Evolutionary conservation across 2,888 invertebrate species (phyloP), one percentile per base, ranked within the genome.

Genomic region (Chorisops tibialis): DNA sequence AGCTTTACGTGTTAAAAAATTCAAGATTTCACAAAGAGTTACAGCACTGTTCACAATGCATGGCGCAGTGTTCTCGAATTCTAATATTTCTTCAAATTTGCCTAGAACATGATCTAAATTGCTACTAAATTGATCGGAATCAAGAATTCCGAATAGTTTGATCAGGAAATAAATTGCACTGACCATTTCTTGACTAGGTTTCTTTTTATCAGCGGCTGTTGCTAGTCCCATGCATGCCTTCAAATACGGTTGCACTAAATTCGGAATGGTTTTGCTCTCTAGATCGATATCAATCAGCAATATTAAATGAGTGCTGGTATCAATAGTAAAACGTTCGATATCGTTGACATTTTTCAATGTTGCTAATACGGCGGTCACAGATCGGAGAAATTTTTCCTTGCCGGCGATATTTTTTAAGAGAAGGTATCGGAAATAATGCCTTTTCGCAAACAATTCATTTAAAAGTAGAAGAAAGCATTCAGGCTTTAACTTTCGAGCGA

Each of bases 371-470:
- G 11, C 30, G 4, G 45, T 16, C 2, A 56, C 11, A n/a, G 2
- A 45, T 4, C 12, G 11, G 12, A 63, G 21, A 18, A 60, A 45
- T 12, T 39, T 5, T 37, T 39, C 49, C 35, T 54, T 3, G n/a
- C 60, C 45, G 18, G 19, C 18, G n/a, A 48, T 14, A 12, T 59
- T 12, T 30, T 54, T 63, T 39, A 39, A 22, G 2, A 61, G 19
- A 3, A 48, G 30, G 14, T 52, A 30, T 16, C 30, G 43, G 24
- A 56, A 56, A 45, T 30, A 9, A 30, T 56, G 43, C 11, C 12
- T 24, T 30, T 43, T 56, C n/a, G 24, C n/a, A n/a, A 63, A 45
- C 6, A 61, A 39, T 39, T 58, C 51, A 19, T 56, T 45, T 12
- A 43, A n/a, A 9, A 35, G 21, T 9, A 45, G 12, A n/a, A 19